These are phyloP conservation scores for Ypsolopha scabrella DNA, from an alignment of 2,888 invertebrate species.

Conservation along the genomic window DNA sequence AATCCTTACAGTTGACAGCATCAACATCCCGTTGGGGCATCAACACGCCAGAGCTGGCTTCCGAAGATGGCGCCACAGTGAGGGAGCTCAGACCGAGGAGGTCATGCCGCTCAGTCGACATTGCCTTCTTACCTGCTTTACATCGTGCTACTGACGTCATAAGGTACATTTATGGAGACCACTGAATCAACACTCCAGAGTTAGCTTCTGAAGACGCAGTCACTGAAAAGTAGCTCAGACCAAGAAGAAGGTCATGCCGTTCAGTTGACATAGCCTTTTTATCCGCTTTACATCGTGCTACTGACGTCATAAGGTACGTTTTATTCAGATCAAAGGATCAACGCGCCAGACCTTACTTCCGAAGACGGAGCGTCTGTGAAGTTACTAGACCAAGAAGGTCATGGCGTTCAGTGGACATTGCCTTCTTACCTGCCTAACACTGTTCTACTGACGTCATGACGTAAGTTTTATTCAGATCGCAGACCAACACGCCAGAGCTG, in stretches of 20 bases:
- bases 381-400: conserved; percentile 50
- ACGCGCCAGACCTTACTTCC: conserved; percentile 35
- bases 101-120: conserved; percentile 46
- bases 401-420: conserved; percentile 48
- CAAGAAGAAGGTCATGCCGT: conserved; percentile 39
- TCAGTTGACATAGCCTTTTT: conserved; percentile 51
- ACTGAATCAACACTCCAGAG: conserved; percentile 36
- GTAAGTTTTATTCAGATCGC: conserved; percentile 30
- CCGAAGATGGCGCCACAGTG: conserved; percentile 39
- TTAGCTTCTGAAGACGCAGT: conserved; percentile 35
- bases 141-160: conserved; percentile 53
- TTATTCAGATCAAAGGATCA: conserved; percentile 10
- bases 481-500: conserved; percentile 46
- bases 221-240: conserved; percentile 42
- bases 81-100: conserved; percentile 46
- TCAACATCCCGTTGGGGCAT: conserved; percentile 51
- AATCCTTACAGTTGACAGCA: conserved; percentile 34
- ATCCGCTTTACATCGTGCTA: conserved; percentile 45
- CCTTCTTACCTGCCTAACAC: conserved; percentile 50
- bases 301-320: conserved; percentile 44
- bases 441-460: conserved; percentile 51
- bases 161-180: conserved; percentile 22
- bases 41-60: conserved; percentile 36
- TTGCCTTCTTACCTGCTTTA: conserved; percentile 51
- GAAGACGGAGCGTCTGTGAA: conserved; percentile 42